A percentile compares a stretch with the other conserved stretches of the same genome.
These are phyloP conservation scores for Tolypeutes matacus DNA, from an alignment of 2,797 vertebrate species.

Conservation along the genomic window DNA sequence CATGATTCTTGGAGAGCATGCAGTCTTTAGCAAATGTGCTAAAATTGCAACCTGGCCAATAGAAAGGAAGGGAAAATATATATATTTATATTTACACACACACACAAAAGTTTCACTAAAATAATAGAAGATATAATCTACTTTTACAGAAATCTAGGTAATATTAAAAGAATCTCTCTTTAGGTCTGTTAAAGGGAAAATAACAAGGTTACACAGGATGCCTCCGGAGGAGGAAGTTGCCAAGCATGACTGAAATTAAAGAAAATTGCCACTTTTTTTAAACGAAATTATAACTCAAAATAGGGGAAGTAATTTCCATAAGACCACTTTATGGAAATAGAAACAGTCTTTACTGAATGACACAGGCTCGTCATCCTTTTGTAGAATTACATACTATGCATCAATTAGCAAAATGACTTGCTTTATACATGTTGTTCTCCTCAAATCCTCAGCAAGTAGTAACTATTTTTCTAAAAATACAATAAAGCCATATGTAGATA, in stretches of 20 bases:
- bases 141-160: constrained; percentile 5
- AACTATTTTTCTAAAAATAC: not conserved
- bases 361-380: not conserved
- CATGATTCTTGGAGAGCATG: not conserved
- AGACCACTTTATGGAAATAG: not conserved
- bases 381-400: not conserved
- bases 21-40: not conserved
- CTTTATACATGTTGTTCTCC: not conserved
- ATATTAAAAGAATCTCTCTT: not conserved
- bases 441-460: not conserved
- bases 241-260: not conserved
- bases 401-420: not conserved
- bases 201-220: not conserved
- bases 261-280: not conserved
- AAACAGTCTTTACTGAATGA: not conserved
- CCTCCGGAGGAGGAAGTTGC: not conserved
- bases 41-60: not conserved
- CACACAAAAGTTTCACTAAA: not conserved
- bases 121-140: not conserved
- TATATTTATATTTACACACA: not conserved
- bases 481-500: not conserved
- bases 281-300: not conserved
- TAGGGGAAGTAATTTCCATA: not conserved
- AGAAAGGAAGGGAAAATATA: not conserved
- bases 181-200: not conserved